phyloP scores from a whole-genome alignment of 92 coral and sea anemone species.

The Epizoanthus ramosus region DNA sequence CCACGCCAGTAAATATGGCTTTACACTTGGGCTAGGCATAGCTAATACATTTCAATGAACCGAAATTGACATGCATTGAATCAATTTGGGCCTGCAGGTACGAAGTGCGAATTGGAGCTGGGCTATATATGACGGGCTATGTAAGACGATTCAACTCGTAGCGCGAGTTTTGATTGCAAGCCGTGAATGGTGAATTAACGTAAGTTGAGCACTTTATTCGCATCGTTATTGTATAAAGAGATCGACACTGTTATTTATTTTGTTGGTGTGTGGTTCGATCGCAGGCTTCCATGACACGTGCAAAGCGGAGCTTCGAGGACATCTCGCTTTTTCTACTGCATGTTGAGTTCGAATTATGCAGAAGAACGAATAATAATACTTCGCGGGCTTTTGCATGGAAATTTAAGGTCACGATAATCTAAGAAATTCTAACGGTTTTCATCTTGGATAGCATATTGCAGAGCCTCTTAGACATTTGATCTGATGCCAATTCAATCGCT shows the following conservation, averaged over 20 bases:
- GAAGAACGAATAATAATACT: conserved; percentile 29
- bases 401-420: conserved; percentile 24
- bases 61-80: conserved; percentile 35
- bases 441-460: conserved; percentile 35
- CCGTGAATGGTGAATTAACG: conserved; percentile 99
- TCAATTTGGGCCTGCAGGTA: conserved; percentile 40
- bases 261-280: conserved; percentile 69
- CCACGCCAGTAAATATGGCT: conserved; percentile 62
- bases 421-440: conserved; percentile 34
- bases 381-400: conserved; percentile 48
- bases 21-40: not conserved
- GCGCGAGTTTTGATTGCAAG: conserved; percentile 99
- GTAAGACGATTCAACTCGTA: conserved; percentile 93
- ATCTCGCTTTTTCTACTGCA: conserved; percentile 39
- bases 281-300: conserved; percentile 89
- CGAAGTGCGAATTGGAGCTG: conserved; percentile 56
- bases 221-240: conserved; percentile 88
- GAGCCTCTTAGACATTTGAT: conserved; percentile 17
- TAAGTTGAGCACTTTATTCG: conserved; percentile 99
- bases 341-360: conserved; percentile 24
- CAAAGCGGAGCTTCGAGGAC: conserved; percentile 46
- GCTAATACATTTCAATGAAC: not conserved
- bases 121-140: conserved; percentile 57
- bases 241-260: conserved; percentile 82
- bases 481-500: conserved; percentile 6